Percentiles rank a stretch among this genome's conserved stretches.
These are phyloP conservation scores for Zapus hudsonius DNA, from an alignment of 2,113 vertebrate genomes.

Conservation along the genomic window DNA sequence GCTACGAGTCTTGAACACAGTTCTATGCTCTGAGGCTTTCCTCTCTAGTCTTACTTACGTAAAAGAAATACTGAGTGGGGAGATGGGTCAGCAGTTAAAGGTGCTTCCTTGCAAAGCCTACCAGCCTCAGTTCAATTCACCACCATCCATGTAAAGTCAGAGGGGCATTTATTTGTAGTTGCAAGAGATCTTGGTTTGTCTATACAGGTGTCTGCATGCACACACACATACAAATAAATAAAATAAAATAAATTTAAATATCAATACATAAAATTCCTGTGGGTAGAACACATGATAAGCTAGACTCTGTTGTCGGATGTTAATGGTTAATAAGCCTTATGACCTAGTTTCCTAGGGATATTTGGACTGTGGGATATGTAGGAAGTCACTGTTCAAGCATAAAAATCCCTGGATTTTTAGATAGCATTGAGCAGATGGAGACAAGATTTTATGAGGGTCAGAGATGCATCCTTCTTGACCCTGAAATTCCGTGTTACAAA, in stretches of 20 bases:
- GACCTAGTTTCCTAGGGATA: background rate
- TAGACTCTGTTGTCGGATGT: background rate
- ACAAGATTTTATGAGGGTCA: conserved; percentile 23
- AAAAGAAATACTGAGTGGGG: too few species aligned
- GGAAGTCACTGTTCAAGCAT: conserved; percentile 25
- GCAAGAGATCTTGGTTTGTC: too few species aligned
- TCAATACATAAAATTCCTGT: background rate
- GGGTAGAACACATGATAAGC: background rate
- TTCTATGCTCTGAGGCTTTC: background rate
- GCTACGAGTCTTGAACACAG: background rate
- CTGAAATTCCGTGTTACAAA: conserved; percentile 18
- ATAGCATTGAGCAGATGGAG: background rate
- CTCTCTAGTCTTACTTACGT: background rate
- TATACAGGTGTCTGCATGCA: too few species aligned
- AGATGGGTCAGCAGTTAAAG: too few species aligned
- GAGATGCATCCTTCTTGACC: conserved; percentile 18
- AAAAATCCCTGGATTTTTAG: conserved; percentile 5
- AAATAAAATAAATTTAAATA: background rate
- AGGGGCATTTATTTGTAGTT: too few species aligned
- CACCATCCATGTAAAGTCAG: too few species aligned
- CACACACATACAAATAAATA: too few species aligned
- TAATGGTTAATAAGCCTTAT: background rate
- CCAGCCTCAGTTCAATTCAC: too few species aligned
- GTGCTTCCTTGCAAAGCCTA: too few species aligned
- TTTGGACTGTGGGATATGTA: background rate